These are phyloP conservation scores for Myzus persicae DNA, from an alignment of 1,140 invertebrate species.

Conservation along the genomic window DNA sequence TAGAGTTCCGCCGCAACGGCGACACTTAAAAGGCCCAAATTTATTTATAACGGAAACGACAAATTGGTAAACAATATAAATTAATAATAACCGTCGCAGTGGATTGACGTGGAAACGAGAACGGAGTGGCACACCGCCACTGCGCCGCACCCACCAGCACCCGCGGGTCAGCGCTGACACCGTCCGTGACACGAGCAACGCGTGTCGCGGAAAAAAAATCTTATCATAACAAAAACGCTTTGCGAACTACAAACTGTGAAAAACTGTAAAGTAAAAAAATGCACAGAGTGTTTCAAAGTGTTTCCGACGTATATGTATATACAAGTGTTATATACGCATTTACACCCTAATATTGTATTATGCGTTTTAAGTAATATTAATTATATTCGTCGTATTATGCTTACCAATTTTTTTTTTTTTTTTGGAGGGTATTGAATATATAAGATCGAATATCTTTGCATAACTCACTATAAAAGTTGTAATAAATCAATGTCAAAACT, in stretches of 20 bases:
- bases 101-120: background rate
- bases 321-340: too few relatives aligned
- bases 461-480: background rate
- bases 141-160: too few relatives aligned
- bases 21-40: background rate
- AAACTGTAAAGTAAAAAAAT: background rate
- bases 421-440: too few relatives aligned
- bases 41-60: background rate
- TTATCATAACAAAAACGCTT: background rate
- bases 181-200: background rate
- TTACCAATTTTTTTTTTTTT: too few relatives aligned
- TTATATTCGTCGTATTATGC: background rate
- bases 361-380: background rate
- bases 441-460: background rate
- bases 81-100: background rate
- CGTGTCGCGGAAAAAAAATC: background rate
- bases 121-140: background rate
- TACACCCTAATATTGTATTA: background rate
- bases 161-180: background rate
- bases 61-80: background rate
- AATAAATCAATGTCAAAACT: background rate
- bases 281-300: background rate
- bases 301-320: background rate
- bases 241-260: background rate
- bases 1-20: too few relatives aligned